Evolutionary conservation across 2,113 vertebrate genomes (phyloP), one percentile per base, ranked within the genome.

Genomic region (Perccottus glenii): DNA sequence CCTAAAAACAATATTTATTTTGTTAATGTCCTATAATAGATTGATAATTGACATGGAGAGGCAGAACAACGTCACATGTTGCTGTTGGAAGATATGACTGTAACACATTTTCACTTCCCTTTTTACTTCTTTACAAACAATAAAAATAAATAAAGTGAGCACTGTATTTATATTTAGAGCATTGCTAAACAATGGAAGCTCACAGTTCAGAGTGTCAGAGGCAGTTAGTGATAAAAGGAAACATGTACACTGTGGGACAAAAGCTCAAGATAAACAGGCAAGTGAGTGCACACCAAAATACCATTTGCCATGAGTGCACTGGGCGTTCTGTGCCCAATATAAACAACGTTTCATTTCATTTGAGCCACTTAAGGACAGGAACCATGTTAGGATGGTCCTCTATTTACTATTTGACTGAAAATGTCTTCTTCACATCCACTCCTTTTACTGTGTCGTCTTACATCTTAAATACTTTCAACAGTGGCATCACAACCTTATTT

Each of bases 121-220:
- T 89, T 89, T 87, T 61, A 82, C 52, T 87, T 85, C 67, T 55
- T 55, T 43, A 36, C 4, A 12, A 3, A 9, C 14, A n/a, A 4
- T 9, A 11, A 15, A n/a, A 9, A 36, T 36, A 4, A 36, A n/a
- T 36, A 6, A 8, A n/a, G 52, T 36, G 51, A 11, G 12, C 11
- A 53, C 27, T 14, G 6, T 35, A n/a, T 35, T 55, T 3, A 19
- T 27, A 10, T 1, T 9, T 3, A 6, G 3, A 40, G 38, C 4
- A 8, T 55, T 55, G 52, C 33, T 14, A 36, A 15, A 55, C 33
- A 38, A 55, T 38, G 52, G 52, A 36, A 38, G n/a, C 12, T 12
- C 36, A 32, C 52, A 15, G 11, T 36, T 7, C 4, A 27, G 19
- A 27, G 19, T 52, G 27, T 52, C 9, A 33, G 4, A 27, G 11